Evolutionary conservation across 1,140 invertebrate species (phyloP).

Genomic region (Drosophila jambulina): DNA sequence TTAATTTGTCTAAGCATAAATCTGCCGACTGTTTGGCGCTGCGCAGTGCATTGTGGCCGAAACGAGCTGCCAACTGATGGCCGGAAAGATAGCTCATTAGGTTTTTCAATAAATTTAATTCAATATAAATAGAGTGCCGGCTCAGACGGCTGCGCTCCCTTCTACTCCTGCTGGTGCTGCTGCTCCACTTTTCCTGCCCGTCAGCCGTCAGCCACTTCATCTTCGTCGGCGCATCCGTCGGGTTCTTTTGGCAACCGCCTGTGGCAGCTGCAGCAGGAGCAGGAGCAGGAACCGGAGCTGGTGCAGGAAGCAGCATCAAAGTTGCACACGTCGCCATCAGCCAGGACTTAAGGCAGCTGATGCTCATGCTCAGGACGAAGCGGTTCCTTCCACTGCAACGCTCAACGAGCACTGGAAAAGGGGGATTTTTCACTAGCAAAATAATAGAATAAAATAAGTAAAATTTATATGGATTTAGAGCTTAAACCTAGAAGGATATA

Average conservation of each 20-base stretch:
- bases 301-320: constrained; percentile 48
- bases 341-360: constrained; percentile 58
- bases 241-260: constrained; percentile 59
- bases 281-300: neutral
- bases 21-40: constrained; percentile 57
- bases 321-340: constrained; percentile 71
- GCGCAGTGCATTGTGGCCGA: constrained; percentile 34
- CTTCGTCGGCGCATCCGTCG: constrained; percentile 57
- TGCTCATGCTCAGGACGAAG: constrained; percentile 22
- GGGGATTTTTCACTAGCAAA: neutral
- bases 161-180: neutral
- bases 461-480: neutral
- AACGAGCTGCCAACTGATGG: constrained; percentile 55
- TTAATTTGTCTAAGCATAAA: constrained; percentile 77
- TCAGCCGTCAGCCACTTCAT: constrained; percentile 69
- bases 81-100: constrained; percentile 70
- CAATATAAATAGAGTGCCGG: constrained; percentile 72
- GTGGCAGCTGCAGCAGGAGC: constrained; percentile 18
- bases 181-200: constrained; percentile 32
- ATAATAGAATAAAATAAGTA: neutral
- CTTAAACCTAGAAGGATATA: neutral
- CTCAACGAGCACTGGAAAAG: neutral
- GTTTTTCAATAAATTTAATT: constrained; percentile 83
- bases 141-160: constrained; percentile 11
- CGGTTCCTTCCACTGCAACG: constrained; percentile 30